Conservation (phyloP, 2,888 invertebrate genomes). For the Rhagonycha fulva region DNA sequence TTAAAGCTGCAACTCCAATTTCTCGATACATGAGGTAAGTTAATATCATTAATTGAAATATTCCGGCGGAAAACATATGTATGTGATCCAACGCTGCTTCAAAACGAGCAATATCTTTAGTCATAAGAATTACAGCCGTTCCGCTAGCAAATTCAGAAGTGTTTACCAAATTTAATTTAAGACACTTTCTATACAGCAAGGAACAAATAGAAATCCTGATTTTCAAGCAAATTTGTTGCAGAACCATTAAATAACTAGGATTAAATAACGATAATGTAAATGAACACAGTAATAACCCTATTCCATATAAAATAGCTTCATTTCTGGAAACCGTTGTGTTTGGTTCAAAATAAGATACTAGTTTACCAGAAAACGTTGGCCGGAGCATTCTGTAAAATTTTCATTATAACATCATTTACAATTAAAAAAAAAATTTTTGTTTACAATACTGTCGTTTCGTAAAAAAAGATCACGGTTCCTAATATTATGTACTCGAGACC, state of each 20-base stretch:
- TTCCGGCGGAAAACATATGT: slow-evolving; percentile 80
- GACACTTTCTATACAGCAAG: slow-evolving; percentile 11
- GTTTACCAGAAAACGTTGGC: slow-evolving; percentile 66
- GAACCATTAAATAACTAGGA: slow-evolving; percentile 5
- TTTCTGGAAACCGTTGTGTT: slow-evolving; percentile 30
- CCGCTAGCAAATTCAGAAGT: slow-evolving; percentile 81
- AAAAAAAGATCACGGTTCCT: slow-evolving; percentile 5
- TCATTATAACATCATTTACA: not conserved
- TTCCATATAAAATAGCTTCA: slow-evolving; percentile 50
- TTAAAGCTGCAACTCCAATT: slow-evolving; percentile 57
- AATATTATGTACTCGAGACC: slow-evolving; percentile 21
- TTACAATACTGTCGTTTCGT: not conserved
- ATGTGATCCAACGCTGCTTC: slow-evolving; percentile 78
- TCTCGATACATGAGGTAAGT: slow-evolving; percentile 68
- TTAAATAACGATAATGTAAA: slow-evolving; percentile 54
- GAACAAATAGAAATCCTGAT: slow-evolving; percentile 2
- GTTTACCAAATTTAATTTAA: slow-evolving; percentile 80
- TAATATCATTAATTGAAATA: slow-evolving; percentile 72
- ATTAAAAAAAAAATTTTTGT: not conserved
- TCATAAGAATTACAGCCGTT: slow-evolving; percentile 57
- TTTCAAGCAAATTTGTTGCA: slow-evolving; percentile 3
- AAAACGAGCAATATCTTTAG: slow-evolving; percentile 85
- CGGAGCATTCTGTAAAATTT: slow-evolving; percentile 60
- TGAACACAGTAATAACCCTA: slow-evolving; percentile 64
- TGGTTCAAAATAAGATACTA: slow-evolving; percentile 69